A percentile compares a stretch with the other conserved stretches of the same genome.
These are phyloP conservation scores for Lateolabrax maculatus DNA, from an alignment of 2,797 vertebrate genomes.

Conservation along the genomic window DNA sequence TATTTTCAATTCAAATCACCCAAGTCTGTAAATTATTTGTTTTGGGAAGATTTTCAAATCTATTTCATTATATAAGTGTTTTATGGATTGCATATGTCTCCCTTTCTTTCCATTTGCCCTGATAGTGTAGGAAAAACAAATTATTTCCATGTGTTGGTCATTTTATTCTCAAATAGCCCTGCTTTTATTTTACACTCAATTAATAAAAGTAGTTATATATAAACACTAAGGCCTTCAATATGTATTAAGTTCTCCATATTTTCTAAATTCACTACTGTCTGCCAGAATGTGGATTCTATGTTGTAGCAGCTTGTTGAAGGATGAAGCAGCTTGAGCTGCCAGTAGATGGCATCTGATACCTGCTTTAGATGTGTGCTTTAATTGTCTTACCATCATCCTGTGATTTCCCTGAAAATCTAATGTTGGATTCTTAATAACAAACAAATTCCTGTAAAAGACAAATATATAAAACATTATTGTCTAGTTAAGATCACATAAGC, in stretches of 20 bases:
- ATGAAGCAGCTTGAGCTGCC: constrained; percentile 39
- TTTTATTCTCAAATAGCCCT: neutral
- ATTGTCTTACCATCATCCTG: neutral
- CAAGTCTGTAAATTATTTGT: neutral
- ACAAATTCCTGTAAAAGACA: constrained; percentile 30
- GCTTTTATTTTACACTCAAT: neutral
- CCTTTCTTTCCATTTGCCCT: neutral
- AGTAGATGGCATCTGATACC: constrained; percentile 84
- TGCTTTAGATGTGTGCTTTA: constrained; percentile 59
- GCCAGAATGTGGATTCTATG: neutral
- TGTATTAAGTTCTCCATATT: neutral
- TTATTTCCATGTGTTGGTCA: neutral
- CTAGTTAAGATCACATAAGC: neutral
- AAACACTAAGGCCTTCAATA: neutral
- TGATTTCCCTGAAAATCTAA: constrained; percentile 29
- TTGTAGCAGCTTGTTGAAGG: neutral
- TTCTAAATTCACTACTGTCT: neutral
- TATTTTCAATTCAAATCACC: neutral
- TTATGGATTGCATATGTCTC: neutral
- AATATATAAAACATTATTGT: constrained; percentile 4
- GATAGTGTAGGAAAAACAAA: neutral
- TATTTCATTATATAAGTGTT: neutral
- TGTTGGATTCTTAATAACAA: constrained; percentile 20
- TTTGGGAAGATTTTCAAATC: neutral
- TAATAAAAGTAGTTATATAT: neutral